Base-by-base conservation (phyloP, 2,113 vertebrate genomes). In the Numida meleagris region DNA sequence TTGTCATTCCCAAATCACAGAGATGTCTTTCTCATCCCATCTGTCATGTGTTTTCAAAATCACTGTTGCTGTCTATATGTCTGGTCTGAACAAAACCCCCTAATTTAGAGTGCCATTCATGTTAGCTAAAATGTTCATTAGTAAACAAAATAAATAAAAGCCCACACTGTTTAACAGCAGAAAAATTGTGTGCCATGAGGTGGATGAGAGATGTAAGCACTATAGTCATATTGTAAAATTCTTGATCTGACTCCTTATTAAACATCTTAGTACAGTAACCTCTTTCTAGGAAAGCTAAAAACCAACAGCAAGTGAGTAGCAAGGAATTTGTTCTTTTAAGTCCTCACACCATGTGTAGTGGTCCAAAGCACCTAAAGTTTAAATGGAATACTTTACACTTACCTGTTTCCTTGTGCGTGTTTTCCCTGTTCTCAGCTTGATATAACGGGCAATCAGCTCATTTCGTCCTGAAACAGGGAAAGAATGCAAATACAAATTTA, bases 371-470 rank as follows among this genome's bases (percentile, higher is more conserved):
- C 9, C 16, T 48, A 21, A 62, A 6, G 11, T 25, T 80, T 61
- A 50, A 14, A 74, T 9, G 7, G 42, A 42, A 85, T 87, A 31
- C 42, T 27, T 48, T 2, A 50, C 57, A 82, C 98, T 96, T 90
- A 99, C 99, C 99, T 99, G 99, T 97, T 99, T 99, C 95, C 99
- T 98, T 87, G 99, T 99, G 90, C 99, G 98, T 74, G 99, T 99
- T 98, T 99, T 99, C 95, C 99, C 99, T 8, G 99, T 99, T 89
- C 99, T 98, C 68, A 99, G 98, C 96, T 99, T 99, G 98, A 99
- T 99, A 92, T 99, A 99, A 51, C 99, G 98, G 61, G 99, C 99
- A 33, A 99, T 99, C 94, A 99, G 96, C 96, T 99, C 99, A 53
- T 99, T 99, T 45, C 99, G 98, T 97, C 99, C 99, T 99, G 97